Evolutionary conservation across 2,888 invertebrate genomes (phyloP).

Genomic region (Myopa testacea): DNA sequence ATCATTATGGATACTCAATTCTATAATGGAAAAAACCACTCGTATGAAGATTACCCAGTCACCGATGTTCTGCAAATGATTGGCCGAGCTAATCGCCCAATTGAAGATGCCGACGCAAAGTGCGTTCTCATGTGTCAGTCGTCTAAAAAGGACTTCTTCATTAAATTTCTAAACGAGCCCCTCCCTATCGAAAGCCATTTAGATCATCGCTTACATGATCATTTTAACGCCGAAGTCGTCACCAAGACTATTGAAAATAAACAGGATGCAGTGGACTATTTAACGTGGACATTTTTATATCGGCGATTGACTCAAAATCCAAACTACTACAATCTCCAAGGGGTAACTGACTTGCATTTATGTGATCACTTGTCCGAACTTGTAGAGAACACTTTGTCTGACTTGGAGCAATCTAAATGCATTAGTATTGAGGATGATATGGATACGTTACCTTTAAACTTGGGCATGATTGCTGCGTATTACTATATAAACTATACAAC

Average conservation of each 20-base stretch:
- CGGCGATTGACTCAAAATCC: constrained; percentile 98
- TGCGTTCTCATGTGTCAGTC: constrained; percentile 97
- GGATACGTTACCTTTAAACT: constrained; percentile 95
- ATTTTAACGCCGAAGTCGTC: constrained; percentile 99
- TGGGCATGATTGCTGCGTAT: constrained; percentile 99
- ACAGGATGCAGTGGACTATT: constrained; percentile 98
- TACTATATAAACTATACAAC: constrained; percentile 99
- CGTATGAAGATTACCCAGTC: constrained; percentile 98
- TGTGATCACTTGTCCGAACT: constrained; percentile 98
- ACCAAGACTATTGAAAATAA: constrained; percentile 99
- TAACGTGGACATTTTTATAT: constrained; percentile 99
- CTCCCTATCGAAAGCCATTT: constrained; percentile 97
- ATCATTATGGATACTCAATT: constrained; percentile 97
- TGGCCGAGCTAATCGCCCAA: constrained; percentile 93
- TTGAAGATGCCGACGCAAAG: constrained; percentile 91
- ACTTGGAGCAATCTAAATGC: constrained; percentile 96
- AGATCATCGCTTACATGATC: constrained; percentile 98
- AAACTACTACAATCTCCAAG: constrained; percentile 98
- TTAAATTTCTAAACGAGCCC: constrained; percentile 97
- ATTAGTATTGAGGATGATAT: constrained; percentile 98
- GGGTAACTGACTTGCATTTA: constrained; percentile 95
- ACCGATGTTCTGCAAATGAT: constrained; percentile 98
- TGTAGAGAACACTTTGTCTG: constrained; percentile 94
- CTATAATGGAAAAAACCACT: constrained; percentile 84
- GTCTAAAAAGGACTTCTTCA: constrained; percentile 98